These are phyloP conservation scores for Vanessa cardui DNA, from an alignment of 2,888 invertebrate species.

Conservation along the genomic window DNA sequence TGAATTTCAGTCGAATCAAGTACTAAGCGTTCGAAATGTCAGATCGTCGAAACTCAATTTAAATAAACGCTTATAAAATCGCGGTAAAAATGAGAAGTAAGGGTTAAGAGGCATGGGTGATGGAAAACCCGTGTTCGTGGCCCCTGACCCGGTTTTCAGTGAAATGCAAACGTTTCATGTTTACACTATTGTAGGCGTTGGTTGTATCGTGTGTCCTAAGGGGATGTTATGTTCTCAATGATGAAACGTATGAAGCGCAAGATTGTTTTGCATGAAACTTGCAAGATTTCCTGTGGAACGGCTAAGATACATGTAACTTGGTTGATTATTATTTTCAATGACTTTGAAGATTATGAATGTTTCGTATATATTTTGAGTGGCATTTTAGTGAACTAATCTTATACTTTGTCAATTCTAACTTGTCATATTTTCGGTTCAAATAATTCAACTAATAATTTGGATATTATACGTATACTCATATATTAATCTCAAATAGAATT, in stretches of 20 bases:
- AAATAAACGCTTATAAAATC: constrained; percentile 35
- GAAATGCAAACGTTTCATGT: constrained; percentile 32
- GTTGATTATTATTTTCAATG: no score
- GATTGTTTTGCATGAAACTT: not conserved
- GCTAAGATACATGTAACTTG: no score
- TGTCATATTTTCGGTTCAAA: no score
- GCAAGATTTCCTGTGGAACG: not conserved
- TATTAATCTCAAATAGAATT: no score
- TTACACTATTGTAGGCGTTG: constrained; percentile 34
- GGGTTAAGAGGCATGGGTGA: constrained; percentile 38
- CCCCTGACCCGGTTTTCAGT: constrained; percentile 34
- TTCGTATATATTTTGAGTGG: no score
- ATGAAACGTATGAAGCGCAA: not conserved
- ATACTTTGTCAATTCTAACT: no score
- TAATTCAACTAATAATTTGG: no score
- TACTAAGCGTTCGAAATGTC: not conserved
- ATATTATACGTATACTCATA: no score
- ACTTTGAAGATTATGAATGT: no score
- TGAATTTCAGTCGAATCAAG: no score
- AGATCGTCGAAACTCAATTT: constrained; percentile 4
- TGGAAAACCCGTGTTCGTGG: constrained; percentile 41
- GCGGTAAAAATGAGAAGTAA: constrained; percentile 33
- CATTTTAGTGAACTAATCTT: no score
- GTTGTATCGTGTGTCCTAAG: constrained; percentile 25
- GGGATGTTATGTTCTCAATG: constrained; percentile 5